Evolutionary conservation across 2,888 invertebrate species (phyloP).

Genomic region (Lasioglossum leucozonium): DNA sequence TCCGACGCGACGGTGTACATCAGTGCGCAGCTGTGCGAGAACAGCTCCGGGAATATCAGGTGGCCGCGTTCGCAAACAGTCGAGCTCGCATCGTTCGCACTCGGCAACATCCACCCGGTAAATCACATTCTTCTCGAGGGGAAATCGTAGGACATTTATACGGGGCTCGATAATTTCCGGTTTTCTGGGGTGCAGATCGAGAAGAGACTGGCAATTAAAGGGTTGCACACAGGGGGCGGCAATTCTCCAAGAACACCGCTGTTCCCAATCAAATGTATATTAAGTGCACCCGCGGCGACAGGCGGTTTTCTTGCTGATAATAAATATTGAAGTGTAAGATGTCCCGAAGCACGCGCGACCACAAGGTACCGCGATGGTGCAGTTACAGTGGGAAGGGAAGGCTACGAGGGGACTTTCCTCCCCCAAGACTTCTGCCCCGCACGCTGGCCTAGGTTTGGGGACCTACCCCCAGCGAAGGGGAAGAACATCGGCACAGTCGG

Average conservation of each 20-base stretch:
- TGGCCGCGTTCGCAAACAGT: not conserved
- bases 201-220: not conserved
- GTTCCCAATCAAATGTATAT: too few species aligned
- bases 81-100: slow-evolving; percentile 4
- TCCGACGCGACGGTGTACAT: not conserved
- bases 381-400: too few species aligned
- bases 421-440: too few species aligned
- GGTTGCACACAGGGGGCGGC: not conserved
- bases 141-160: not conserved
- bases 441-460: too few species aligned
- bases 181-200: not conserved
- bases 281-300: too few species aligned
- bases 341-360: too few species aligned
- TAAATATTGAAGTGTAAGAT: too few species aligned
- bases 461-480: too few species aligned
- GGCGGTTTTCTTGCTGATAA: too few species aligned
- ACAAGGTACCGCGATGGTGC: too few species aligned
- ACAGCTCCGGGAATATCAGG: not conserved
- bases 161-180: not conserved
- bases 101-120: not conserved
- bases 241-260: not conserved
- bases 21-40: not conserved
- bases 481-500: too few species aligned
- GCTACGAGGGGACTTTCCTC: too few species aligned
- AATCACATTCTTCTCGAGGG: not conserved